Evolutionary conservation across 2,797 vertebrate species (phyloP).

Genomic region (Lutra lutra): DNA sequence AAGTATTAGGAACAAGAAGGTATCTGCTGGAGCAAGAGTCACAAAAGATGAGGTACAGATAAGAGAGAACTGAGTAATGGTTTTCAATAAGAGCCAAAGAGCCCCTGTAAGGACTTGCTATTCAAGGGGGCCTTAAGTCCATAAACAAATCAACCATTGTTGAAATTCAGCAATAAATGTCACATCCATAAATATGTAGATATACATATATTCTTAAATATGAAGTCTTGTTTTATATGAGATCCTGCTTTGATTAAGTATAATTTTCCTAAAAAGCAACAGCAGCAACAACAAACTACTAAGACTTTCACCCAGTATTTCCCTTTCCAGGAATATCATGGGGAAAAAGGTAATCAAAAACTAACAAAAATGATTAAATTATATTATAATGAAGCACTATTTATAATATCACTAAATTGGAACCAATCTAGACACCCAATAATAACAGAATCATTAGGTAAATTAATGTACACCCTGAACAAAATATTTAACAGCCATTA

Average conservation of each 20-base stretch:
- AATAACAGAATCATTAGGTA: constrained; percentile 35
- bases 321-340: not conserved
- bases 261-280: not conserved
- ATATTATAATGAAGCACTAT: not conserved
- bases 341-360: not conserved
- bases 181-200: not conserved
- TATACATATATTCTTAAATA: not conserved
- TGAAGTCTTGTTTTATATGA: not conserved
- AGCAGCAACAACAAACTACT: not conserved
- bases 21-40: not conserved
- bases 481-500: constrained; percentile 43
- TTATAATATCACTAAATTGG: not conserved
- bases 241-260: not conserved
- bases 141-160: not conserved
- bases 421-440: not conserved
- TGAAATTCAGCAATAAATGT: not conserved
- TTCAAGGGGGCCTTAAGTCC: not conserved
- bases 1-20: not conserved
- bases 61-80: not conserved
- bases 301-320: constrained; percentile 1
- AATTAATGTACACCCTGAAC: not conserved
- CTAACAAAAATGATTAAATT: not conserved
- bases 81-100: not conserved
- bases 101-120: not conserved
- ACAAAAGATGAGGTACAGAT: not conserved